Evolutionary conservation across 2,797 vertebrate genomes (phyloP), one percentile per base, ranked within the genome.

Genomic region (Australoheros facetus): DNA sequence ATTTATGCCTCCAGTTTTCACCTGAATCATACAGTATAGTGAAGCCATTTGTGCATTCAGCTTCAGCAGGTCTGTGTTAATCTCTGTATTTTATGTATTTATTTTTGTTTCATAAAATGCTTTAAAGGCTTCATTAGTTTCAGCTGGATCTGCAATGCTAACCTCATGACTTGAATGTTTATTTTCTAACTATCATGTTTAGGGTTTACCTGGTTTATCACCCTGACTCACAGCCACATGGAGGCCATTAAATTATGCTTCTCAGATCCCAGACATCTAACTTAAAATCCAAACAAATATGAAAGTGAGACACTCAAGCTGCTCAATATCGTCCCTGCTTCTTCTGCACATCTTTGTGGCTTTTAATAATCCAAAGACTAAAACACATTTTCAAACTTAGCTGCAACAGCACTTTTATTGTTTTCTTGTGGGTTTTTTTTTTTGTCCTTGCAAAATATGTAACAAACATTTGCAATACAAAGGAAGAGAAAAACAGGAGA

Each of bases 251-350:
- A 69, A 28, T 13, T 30, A 69, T n/a, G 1, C 26, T 30, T n/a
- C 64, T 66, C 19, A 19, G 16, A 66, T 12, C 62, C 5, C 19
- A 30, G 42, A 19, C 42, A 30, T 30, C 5, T 69, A n/a, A 1
- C 7, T 69, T 30, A 4, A 0, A 55, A 26, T 0, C 5, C 48
- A n/a, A 51, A 13, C 17, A 69, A 51, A 51, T 30, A 3, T 69
- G n/a, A 69, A 51, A 51, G 16, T 51, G 17, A 51, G 48, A 17
- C 48, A 19, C 14, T 19, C 5, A 51, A 7, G 3, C 17, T 19
- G 51, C 64, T 69, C 45, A 3, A 1, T 11, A 57, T 19, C 37
- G 30, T 30, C 23, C 30, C 57, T 19, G 57, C 30, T 32, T 32
- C 17, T 32, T 11, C 8, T 39, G 13, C 0, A 57, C 5, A 45